Evolutionary conservation across 2,113 vertebrate species (phyloP).

Genomic region (Sciurus niger): DNA sequence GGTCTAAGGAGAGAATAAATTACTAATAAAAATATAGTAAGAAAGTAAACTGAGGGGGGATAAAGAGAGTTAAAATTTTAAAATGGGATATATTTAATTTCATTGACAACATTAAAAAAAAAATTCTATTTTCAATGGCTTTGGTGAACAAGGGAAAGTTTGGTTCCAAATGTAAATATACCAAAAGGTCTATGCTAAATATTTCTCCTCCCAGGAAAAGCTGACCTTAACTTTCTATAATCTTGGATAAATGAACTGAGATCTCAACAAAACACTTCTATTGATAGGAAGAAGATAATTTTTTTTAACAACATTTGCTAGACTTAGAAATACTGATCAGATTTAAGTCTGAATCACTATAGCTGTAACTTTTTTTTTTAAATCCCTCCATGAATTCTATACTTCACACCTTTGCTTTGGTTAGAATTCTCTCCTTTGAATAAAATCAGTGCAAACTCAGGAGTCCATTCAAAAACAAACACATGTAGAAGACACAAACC

Average conservation of each 20-base stretch:
- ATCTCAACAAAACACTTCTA: constrained; percentile 4
- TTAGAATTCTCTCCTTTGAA: constrained; percentile 13
- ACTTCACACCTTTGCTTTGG: neutral
- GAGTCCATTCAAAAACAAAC: neutral
- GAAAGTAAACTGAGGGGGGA: neutral
- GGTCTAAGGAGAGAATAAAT: neutral
- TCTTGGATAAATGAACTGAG: neutral
- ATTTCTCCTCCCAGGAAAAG: neutral
- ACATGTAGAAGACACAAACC: neutral
- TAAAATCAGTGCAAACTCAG: constrained; percentile 19
- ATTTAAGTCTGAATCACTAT: neutral
- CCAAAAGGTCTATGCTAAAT: constrained; percentile 16
- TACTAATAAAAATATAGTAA: neutral
- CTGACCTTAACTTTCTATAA: constrained; percentile 27
- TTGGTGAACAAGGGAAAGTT: neutral
- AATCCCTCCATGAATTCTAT: constrained; percentile 37
- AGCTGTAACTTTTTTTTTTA: neutral
- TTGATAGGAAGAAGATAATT: neutral
- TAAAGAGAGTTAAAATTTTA: neutral
- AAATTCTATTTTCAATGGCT: neutral
- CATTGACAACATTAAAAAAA: neutral
- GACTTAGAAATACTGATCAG: constrained; percentile 27
- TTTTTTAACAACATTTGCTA: neutral
- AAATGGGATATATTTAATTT: neutral
- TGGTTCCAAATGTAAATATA: constrained; percentile 23